These are phyloP conservation scores for Myiozetetes cayanensis DNA, from an alignment of 2,113 vertebrate species.

Conservation along the genomic window DNA sequence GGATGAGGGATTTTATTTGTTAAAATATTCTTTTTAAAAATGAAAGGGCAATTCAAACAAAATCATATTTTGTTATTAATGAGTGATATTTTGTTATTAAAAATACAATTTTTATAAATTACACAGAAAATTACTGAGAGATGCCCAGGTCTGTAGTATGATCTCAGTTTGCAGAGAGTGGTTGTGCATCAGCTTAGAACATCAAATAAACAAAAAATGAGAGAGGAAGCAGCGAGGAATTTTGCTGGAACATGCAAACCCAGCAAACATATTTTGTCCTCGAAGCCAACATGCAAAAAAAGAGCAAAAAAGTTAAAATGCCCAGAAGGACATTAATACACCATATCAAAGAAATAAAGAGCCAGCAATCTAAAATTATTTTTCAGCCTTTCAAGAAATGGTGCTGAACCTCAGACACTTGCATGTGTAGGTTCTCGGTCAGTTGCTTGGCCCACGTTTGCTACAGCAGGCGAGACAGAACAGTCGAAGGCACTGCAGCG, in stretches of 20 bases:
- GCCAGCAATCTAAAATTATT: background rate
- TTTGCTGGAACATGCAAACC: background rate
- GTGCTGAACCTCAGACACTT: background rate
- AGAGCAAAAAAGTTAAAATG: background rate
- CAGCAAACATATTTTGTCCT: background rate
- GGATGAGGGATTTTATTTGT: background rate
- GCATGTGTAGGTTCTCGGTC: background rate
- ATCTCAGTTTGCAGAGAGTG: background rate
- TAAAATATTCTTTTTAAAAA: background rate
- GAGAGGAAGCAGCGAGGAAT: background rate
- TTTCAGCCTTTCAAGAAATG: background rate
- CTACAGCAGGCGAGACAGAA: background rate
- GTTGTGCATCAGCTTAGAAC: background rate
- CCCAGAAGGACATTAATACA: background rate
- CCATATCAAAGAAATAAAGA: background rate
- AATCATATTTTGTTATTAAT: background rate
- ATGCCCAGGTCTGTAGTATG: background rate
- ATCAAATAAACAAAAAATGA: background rate
- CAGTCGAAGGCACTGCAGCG: background rate
- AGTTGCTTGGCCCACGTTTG: accelerated
- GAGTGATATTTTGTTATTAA: background rate
- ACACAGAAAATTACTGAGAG: background rate
- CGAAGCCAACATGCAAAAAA: background rate
- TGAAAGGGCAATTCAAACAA: background rate
- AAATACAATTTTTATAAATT: background rate